Evolutionary conservation across 2,888 invertebrate genomes (phyloP).

Genomic region (Resseliella maxima): DNA sequence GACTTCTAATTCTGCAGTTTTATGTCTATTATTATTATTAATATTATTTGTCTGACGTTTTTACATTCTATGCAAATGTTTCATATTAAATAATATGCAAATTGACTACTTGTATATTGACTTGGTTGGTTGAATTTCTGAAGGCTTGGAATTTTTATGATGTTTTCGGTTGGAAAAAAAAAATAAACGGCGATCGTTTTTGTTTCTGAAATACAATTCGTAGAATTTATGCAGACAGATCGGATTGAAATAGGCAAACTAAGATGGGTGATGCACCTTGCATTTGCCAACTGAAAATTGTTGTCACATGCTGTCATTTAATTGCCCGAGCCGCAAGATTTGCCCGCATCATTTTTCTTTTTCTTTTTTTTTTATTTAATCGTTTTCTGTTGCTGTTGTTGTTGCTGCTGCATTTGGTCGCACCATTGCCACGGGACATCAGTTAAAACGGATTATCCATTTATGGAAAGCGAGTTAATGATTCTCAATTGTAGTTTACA

Average conservation of each 20-base stretch:
- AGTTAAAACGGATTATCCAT: conserved; percentile 53
- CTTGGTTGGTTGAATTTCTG: background rate
- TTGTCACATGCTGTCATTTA: conserved; percentile 54
- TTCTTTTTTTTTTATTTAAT: background rate
- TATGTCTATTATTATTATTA: background rate
- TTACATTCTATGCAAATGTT: conserved; percentile 26
- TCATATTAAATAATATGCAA: background rate
- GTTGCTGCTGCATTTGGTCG: background rate
- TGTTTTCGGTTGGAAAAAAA: background rate
- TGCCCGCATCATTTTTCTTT: conserved; percentile 12
- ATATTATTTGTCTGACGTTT: background rate
- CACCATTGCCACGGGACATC: conserved; percentile 37
- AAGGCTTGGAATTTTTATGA: background rate
- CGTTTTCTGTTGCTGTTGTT: background rate
- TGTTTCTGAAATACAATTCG: background rate
- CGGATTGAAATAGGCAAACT: conserved; percentile 18
- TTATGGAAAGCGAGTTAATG: conserved; percentile 51
- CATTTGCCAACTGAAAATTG: conserved; percentile 36
- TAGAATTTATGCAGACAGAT: conserved; percentile 46
- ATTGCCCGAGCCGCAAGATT: conserved; percentile 32
- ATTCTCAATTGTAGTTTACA: conserved; percentile 7
- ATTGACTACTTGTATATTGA: background rate
- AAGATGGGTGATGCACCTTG: conserved; percentile 52
- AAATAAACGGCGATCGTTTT: background rate
- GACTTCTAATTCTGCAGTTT: background rate